Base-by-base conservation (phyloP, 2,797 vertebrate species). In the Syngnathus acus region DNA sequence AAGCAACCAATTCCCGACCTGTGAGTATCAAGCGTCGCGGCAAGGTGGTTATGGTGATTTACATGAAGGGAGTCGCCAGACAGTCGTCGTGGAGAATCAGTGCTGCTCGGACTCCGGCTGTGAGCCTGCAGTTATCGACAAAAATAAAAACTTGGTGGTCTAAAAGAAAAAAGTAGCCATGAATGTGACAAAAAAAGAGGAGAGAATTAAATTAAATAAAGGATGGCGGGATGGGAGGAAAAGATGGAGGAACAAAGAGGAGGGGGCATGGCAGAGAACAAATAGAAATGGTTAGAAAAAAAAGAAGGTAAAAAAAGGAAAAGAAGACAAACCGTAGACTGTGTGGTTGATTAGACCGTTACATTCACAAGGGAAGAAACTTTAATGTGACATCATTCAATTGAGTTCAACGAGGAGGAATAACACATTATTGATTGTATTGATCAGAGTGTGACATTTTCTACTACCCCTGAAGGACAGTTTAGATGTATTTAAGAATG, bases 111-210 rank as follows among this genome's bases (percentile, higher is more conserved):
- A 90, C 88, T 94, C 93, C 79, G 86, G 67, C 77, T 90, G 90
- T 69, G 90, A 93, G 91, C 95, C 96, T 99, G 96, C 89, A 96
- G 94, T 95, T 94, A 97, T 95, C 75, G 95, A 98, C 94, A 98
- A 92, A 97, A 98, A 98, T 94, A 96, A 96, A 96, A 95, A 95
- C 94, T 95, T 94, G 93, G 94, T 94, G 92, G 94, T 95, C 94
- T 94, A 94, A 95, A 90, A 85, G 55, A 58, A 58, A 62, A 91
- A 88, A 89, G 90, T 90, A 93, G 92, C 90, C 92, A 86, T 92
- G 89, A 93, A 89, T 87, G 84, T 92, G 92, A 90, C 88, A 82
- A 89, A 92, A 84, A 67, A 78, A 81, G 32, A 65, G 71, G 79
- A 73, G 63, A 78, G 72, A 85, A 60, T 77, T 67, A 87, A 84